Conservation (phyloP, 2,113 vertebrate genomes). For the Urocolius indicus region DNA sequence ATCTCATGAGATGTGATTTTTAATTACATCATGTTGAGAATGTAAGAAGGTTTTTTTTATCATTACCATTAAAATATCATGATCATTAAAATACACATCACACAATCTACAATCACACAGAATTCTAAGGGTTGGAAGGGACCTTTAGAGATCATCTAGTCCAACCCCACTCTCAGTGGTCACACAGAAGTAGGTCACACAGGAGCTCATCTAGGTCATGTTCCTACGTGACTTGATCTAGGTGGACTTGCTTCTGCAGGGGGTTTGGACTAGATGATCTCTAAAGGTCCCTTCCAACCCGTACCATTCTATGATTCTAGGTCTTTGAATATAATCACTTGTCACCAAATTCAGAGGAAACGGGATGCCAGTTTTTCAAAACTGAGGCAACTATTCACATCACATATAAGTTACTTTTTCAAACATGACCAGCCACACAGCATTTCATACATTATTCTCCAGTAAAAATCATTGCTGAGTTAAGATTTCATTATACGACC, state of each 20-base stretch:
- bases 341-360: slow-evolving; percentile 57
- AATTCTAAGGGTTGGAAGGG: too few relatives aligned
- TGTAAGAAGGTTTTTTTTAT: neutral
- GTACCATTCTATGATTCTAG: slow-evolving; percentile 13
- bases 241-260: too few relatives aligned
- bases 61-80: neutral
- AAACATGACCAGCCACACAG: slow-evolving; percentile 37
- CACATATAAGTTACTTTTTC: slow-evolving; percentile 24
- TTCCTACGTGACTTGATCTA: too few relatives aligned
- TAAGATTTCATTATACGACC: slow-evolving; percentile 71
- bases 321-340: slow-evolving; percentile 36
- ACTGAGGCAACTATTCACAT: slow-evolving; percentile 60
- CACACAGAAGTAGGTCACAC: too few relatives aligned
- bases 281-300: too few relatives aligned
- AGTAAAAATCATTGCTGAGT: slow-evolving; percentile 65
- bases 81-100: neutral
- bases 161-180: too few relatives aligned
- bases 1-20: neutral
- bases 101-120: neutral
- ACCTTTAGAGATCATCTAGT: too few relatives aligned
- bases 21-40: neutral
- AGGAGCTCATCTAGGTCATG: too few relatives aligned
- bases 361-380: slow-evolving; percentile 63
- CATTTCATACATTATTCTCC: slow-evolving; percentile 49
- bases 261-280: too few relatives aligned